Evolutionary conservation across 2,888 invertebrate species (phyloP).

Genomic region (Atethmia centrago): DNA sequence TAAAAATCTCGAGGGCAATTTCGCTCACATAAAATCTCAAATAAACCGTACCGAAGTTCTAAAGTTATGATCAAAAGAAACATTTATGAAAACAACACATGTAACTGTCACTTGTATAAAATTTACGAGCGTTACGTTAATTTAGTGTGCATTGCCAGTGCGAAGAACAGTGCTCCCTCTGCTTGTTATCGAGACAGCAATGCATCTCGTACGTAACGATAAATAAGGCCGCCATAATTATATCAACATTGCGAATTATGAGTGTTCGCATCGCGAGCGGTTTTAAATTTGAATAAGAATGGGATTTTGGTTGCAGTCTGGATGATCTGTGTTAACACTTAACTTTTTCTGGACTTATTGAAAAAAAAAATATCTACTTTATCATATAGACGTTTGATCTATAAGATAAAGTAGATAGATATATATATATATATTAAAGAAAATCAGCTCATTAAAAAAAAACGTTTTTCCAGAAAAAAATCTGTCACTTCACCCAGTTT

Average conservation of each 20-base stretch:
- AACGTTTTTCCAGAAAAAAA: neutral
- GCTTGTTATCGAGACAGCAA: constrained; percentile 36
- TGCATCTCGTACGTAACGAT: constrained; percentile 39
- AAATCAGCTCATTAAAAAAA: neutral
- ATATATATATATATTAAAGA: no score
- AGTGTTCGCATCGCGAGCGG: constrained; percentile 16
- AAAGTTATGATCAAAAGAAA: constrained; percentile 59
- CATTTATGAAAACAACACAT: constrained; percentile 58
- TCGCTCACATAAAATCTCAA: constrained; percentile 38
- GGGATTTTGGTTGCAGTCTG: constrained; percentile 9
- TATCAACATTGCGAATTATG: constrained; percentile 46
- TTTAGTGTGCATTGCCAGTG: constrained; percentile 40
- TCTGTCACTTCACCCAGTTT: neutral
- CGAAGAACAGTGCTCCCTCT: constrained; percentile 9
- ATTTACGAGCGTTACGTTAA: constrained; percentile 50
- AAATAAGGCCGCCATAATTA: constrained; percentile 48
- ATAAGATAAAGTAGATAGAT: no score
- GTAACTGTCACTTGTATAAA: constrained; percentile 50
- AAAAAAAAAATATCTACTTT: no score
- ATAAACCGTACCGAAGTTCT: constrained; percentile 41
- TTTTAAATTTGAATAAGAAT: constrained; percentile 37
- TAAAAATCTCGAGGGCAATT: constrained; percentile 32
- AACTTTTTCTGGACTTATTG: neutral
- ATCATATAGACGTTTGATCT: no score
- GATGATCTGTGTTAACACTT: constrained; percentile 1